Conservation (phyloP, 2,888 invertebrate species). For the Lamproptera curius region DNA sequence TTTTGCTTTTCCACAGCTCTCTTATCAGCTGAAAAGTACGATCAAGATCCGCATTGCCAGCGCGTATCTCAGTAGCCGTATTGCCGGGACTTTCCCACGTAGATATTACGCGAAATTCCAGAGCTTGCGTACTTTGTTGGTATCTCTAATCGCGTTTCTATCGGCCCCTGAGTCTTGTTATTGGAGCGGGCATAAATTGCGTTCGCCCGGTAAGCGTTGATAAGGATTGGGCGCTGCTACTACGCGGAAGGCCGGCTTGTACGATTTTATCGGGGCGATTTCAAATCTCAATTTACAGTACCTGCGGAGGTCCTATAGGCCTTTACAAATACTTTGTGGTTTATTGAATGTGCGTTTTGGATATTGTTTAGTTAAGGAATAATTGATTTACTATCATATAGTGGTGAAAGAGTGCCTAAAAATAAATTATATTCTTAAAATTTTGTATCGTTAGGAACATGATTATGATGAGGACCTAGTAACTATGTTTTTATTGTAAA, state of each 20-base stretch:
- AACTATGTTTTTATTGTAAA: too few species aligned
- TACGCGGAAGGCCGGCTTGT: background rate
- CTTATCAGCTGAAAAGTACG: too few species aligned
- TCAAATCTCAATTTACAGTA: conserved; percentile 18
- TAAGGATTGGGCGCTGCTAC: conserved; percentile 10
- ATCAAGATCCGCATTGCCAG: too few species aligned
- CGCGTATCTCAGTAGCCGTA: background rate
- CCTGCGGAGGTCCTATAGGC: conserved; percentile 1
- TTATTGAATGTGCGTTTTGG: conserved; percentile 1
- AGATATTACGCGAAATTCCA: background rate
- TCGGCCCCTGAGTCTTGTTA: conserved; percentile 7
- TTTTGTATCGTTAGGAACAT: too few species aligned
- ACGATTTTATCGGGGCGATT: conserved; percentile 8
- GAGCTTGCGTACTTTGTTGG: conserved; percentile 1
- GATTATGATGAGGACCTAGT: too few species aligned
- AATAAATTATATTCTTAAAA: too few species aligned
- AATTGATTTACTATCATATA: too few species aligned
- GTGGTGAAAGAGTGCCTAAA: too few species aligned
- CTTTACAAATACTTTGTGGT: background rate
- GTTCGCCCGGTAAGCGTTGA: conserved; percentile 1
- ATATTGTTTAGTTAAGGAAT: too few species aligned
- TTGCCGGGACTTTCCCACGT: too few species aligned
- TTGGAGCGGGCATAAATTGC: conserved; percentile 3
- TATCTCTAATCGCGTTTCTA: conserved; percentile 6
- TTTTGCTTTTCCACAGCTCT: too few species aligned